phyloP scores from a whole-genome alignment of 2,797 vertebrate species.

The Coccyzus lansbergi region DNA sequence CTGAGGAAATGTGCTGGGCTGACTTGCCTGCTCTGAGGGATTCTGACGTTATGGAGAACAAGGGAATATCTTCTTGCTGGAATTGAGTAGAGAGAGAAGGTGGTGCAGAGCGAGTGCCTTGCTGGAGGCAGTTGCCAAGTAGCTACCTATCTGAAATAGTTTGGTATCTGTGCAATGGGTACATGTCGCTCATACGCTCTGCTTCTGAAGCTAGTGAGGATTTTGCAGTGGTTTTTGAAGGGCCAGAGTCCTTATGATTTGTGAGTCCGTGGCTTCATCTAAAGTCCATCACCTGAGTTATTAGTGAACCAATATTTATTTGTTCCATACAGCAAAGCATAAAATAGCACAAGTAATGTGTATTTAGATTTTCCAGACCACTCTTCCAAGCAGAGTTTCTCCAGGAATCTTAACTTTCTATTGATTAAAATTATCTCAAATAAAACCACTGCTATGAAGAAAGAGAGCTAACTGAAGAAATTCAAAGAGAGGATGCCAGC shows the following conservation, averaged over 20 bases:
- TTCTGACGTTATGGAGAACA: background rate
- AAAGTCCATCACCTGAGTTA: background rate
- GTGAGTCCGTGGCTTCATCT: background rate
- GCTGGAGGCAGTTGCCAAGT: background rate
- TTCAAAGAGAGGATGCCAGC: background rate
- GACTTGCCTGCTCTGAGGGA: background rate
- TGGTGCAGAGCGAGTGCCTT: background rate
- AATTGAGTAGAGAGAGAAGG: background rate
- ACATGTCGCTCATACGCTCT: accelerated
- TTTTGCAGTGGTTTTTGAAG: background rate
- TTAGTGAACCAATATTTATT: background rate
- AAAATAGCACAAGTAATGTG: background rate
- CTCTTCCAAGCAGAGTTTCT: background rate
- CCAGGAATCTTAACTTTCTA: background rate
- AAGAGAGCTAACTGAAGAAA: background rate
- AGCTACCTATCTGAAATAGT: background rate
- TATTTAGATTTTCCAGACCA: background rate
- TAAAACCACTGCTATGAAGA: background rate
- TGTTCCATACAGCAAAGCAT: background rate
- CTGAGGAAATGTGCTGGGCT: background rate
- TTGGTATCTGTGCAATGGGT: too few species aligned
- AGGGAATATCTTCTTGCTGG: background rate
- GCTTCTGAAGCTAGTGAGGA: background rate
- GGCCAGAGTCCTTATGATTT: background rate
- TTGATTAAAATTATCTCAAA: background rate